These are phyloP conservation scores for Microtus ochrogaster DNA, from an alignment of 2,113 vertebrate species.

Conservation along the genomic window DNA sequence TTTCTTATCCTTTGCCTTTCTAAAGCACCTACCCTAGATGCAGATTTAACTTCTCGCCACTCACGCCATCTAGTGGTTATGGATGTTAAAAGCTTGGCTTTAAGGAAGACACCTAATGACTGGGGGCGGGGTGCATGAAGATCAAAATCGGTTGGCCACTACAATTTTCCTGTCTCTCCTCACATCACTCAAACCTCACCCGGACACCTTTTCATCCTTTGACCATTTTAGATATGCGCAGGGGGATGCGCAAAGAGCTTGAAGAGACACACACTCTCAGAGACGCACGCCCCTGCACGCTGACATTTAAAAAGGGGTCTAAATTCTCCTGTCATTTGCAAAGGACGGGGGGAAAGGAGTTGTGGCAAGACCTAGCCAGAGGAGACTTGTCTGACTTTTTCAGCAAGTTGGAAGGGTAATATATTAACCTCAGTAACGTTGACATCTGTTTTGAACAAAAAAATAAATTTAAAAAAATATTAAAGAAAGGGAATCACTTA, in stretches of 20 bases:
- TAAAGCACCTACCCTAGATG: not conserved
- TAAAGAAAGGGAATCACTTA: slow-evolving; percentile 56
- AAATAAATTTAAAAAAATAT: slow-evolving; percentile 36
- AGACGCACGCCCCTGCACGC: slow-evolving; percentile 35
- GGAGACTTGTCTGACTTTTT: slow-evolving; percentile 70
- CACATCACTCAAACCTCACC: not conserved
- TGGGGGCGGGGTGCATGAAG: slow-evolving; percentile 56
- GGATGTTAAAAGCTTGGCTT: not conserved
- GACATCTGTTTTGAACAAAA: slow-evolving; percentile 21
- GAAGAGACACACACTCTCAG: not conserved
- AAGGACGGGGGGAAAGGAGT: slow-evolving; percentile 72
- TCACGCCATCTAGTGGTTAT: slow-evolving; percentile 86
- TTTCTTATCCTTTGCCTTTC: slow-evolving; percentile 61
- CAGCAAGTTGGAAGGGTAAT: slow-evolving; percentile 64
- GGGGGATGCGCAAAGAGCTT: slow-evolving; percentile 18
- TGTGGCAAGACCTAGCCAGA: slow-evolving; percentile 40
- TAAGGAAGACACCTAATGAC: slow-evolving; percentile 55
- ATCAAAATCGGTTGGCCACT: slow-evolving; percentile 49
- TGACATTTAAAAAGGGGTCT: slow-evolving; percentile 65
- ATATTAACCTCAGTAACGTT: slow-evolving; percentile 2
- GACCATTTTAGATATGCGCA: slow-evolving; percentile 4
- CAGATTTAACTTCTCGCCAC: slow-evolving; percentile 78
- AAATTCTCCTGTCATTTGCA: slow-evolving; percentile 61
- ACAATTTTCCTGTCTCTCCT: slow-evolving; percentile 55
- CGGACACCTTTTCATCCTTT: not conserved